phyloP scores from a whole-genome alignment of 2,888 invertebrate genomes.

The Dynastes maya region DNA sequence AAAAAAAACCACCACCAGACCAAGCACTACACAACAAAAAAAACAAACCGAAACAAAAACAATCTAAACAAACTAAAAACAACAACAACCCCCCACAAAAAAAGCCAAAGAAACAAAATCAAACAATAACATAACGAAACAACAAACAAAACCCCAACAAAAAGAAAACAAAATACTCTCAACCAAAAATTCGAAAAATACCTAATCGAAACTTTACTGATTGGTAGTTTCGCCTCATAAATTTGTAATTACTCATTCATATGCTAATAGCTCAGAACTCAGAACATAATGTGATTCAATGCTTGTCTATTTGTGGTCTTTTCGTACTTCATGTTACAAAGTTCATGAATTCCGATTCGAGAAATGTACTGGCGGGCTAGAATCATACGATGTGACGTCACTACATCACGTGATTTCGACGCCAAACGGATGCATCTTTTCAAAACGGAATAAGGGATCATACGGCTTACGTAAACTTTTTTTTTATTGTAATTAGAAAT shows the following conservation, averaged over 20 bases:
- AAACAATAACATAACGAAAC: too few species aligned
- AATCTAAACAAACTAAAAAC: too few species aligned
- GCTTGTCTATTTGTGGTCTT: not conserved
- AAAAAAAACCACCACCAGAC: too few species aligned
- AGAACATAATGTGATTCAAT: not conserved
- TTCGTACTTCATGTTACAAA: not conserved
- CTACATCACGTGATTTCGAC: conserved; percentile 14
- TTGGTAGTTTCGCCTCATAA: too few species aligned
- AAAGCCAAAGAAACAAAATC: too few species aligned
- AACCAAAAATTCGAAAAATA: too few species aligned
- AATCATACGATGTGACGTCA: conserved; percentile 41
- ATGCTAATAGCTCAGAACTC: not conserved
- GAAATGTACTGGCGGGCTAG: not conserved
- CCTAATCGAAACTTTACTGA: too few species aligned
- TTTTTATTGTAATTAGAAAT: not conserved
- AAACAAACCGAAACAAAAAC: too few species aligned
- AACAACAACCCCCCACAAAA: too few species aligned
- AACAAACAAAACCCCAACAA: too few species aligned
- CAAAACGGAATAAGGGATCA: conserved; percentile 12
- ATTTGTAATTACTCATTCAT: not conserved
- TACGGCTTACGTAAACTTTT: conserved; percentile 8
- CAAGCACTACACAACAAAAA: too few species aligned
- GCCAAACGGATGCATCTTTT: conserved; percentile 21
- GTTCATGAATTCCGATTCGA: not conserved
- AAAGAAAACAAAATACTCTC: too few species aligned